Percentiles rank a stretch among this genome's conserved stretches.
phyloP scores from a whole-genome alignment of 2,113 vertebrate species.

The Pterocles gutturalis region DNA sequence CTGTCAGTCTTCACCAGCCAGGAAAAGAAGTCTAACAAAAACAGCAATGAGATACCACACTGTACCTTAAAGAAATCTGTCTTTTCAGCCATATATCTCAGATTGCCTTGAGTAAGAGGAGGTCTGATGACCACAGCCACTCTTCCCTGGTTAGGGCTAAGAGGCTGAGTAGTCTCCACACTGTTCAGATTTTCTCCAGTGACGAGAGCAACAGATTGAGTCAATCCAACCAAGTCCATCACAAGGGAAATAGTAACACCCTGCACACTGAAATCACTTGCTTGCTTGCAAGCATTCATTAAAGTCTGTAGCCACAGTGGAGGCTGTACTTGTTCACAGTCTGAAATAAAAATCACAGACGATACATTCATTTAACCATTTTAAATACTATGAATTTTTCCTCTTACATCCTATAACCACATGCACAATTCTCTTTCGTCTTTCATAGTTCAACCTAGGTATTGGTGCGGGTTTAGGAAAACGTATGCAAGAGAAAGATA shows the following conservation, averaged over 20 bases:
- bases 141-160: slow-evolving; percentile 95
- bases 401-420: neutral
- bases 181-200: slow-evolving; percentile 86
- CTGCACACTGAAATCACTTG: slow-evolving; percentile 89
- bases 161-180: slow-evolving; percentile 84
- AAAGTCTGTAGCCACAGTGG: slow-evolving; percentile 93
- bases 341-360: slow-evolving; percentile 72
- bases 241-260: slow-evolving; percentile 92
- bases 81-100: slow-evolving; percentile 93
- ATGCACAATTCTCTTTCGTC: neutral
- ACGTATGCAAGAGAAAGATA: neutral
- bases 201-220: slow-evolving; percentile 93
- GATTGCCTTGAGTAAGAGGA: slow-evolving; percentile 93
- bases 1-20: neutral
- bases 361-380: neutral
- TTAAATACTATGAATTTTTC: neutral
- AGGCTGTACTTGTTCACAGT: slow-evolving; percentile 86
- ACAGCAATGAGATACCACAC: neutral
- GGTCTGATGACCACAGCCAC: slow-evolving; percentile 97
- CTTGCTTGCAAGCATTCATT: slow-evolving; percentile 92
- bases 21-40: neutral
- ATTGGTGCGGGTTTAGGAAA: neutral
- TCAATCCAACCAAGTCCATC: slow-evolving; percentile 95
- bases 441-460: neutral
- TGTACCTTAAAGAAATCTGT: slow-evolving; percentile 96